Evolutionary conservation across 2,888 invertebrate genomes (phyloP).

Genomic region (Deroplatys truncata): DNA sequence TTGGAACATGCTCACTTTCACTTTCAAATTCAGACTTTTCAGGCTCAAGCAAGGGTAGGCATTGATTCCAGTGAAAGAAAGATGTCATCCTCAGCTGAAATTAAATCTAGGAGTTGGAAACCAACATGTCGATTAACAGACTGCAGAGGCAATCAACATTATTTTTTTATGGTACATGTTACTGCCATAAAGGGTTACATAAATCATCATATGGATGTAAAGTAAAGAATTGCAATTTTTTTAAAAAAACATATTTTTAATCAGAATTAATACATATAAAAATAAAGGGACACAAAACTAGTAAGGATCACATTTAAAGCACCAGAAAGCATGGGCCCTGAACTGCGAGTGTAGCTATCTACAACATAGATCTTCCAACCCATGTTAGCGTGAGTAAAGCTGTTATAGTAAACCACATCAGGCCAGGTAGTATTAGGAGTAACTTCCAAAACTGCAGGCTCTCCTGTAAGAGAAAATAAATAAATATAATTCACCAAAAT

Average conservation of each 20-base stretch:
- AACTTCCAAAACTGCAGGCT: slow-evolving; percentile 68
- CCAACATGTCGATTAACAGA: too few relatives aligned
- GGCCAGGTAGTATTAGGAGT: slow-evolving; percentile 90
- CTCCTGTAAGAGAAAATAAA: slow-evolving; percentile 44
- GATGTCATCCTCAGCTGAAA: too few relatives aligned
- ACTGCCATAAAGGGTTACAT: neutral
- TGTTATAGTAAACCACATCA: slow-evolving; percentile 88
- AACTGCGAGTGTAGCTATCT: slow-evolving; percentile 58
- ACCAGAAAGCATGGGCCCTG: neutral
- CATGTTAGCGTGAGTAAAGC: slow-evolving; percentile 91
- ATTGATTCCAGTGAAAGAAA: too few relatives aligned
- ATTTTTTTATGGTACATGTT: neutral
- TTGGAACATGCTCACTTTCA: too few relatives aligned
- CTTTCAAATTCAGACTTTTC: too few relatives aligned
- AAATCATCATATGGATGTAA: neutral
- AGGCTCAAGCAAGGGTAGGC: too few relatives aligned
- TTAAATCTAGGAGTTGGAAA: too few relatives aligned
- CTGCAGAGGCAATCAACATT: neutral
- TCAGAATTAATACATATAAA: neutral
- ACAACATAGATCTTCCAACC: slow-evolving; percentile 91
- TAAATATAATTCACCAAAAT: neutral
- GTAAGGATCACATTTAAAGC: neutral
- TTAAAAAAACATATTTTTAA: neutral
- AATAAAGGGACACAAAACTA: neutral
- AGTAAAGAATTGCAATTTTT: neutral